Percentiles rank a stretch among this genome's conserved stretches.
Conservation (phyloP, 1,140 invertebrate species). For the Lepidurus packardi region DNA sequence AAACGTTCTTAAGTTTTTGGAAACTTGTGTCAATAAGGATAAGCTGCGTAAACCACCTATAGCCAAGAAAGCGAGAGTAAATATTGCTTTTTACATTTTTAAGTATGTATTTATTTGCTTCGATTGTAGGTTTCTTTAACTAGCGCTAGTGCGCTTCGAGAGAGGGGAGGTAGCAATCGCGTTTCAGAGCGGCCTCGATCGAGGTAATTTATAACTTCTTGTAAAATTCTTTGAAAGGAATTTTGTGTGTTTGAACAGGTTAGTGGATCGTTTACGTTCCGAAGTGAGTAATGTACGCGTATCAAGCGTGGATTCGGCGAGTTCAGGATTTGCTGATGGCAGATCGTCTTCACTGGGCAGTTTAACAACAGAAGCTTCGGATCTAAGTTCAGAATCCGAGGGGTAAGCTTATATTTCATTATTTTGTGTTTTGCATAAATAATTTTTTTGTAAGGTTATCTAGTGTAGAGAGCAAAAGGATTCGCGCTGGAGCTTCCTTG, state of each 20-base stretch:
- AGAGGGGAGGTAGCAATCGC: slow-evolving; percentile 77
- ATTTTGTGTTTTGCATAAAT: not conserved
- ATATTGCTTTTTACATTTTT: slow-evolving; percentile 37
- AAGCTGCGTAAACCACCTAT: slow-evolving; percentile 56
- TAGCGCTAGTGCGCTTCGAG: slow-evolving; percentile 54
- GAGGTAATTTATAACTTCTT: slow-evolving; percentile 58
- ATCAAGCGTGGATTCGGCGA: slow-evolving; percentile 5
- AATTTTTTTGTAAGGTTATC: not conserved
- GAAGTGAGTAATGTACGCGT: slow-evolving; percentile 12
- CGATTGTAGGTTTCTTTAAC: not conserved
- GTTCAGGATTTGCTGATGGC: slow-evolving; percentile 9
- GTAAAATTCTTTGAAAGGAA: slow-evolving; percentile 44
- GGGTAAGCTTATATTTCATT: not conserved
- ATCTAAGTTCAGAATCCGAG: not conserved
- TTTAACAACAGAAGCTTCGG: not conserved
- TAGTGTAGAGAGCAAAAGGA: not conserved
- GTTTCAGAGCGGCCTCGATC: slow-evolving; percentile 72
- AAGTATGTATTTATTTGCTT: slow-evolving; percentile 20
- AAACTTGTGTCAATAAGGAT: slow-evolving; percentile 83
- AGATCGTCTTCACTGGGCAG: slow-evolving; percentile 1
- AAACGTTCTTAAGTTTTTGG: slow-evolving; percentile 56
- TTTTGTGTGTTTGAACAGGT: slow-evolving; percentile 3
- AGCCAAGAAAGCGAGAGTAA: slow-evolving; percentile 58
- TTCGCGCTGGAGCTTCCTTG: slow-evolving; percentile 22
- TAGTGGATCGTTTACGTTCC: not conserved